A percentile compares a stretch with the other conserved stretches of the same genome.
phyloP scores from a whole-genome alignment of 2,797 vertebrate species.

The Xerus rutilus region DNA sequence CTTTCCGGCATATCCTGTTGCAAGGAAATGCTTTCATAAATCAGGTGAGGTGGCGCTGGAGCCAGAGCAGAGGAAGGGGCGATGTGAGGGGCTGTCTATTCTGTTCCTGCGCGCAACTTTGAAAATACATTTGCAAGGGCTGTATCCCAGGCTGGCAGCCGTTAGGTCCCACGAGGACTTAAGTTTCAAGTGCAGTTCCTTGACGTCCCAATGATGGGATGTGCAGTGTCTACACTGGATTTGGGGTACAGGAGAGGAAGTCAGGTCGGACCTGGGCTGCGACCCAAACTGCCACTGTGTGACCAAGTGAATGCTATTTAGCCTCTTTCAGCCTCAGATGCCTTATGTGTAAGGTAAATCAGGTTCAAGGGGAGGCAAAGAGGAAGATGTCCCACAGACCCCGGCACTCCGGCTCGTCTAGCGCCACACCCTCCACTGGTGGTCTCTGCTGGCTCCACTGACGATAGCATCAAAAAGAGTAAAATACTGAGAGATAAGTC shows the following conservation, averaged over 20 bases:
- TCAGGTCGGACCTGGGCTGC: background rate
- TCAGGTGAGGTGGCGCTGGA: background rate
- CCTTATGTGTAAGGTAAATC: background rate
- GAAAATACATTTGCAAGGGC: background rate
- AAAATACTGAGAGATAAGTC: too few relatives aligned
- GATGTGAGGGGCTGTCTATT: background rate
- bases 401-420: too few relatives aligned
- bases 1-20: conserved; percentile 65
- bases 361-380: too few relatives aligned
- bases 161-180: background rate
- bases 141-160: background rate
- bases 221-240: accelerated
- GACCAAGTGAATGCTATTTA: accelerated
- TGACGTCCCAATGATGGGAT: accelerated
- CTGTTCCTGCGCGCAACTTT: background rate
- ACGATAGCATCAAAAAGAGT: too few relatives aligned
- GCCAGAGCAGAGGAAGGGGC: background rate
- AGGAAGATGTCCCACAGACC: too few relatives aligned
- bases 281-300: background rate
- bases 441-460: too few relatives aligned
- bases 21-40: conserved; percentile 63
- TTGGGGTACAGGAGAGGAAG: background rate
- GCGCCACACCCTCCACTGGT: too few relatives aligned
- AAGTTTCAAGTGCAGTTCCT: background rate
- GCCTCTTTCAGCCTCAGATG: background rate